A percentile compares a stretch with the other conserved stretches of the same genome.
phyloP scores from a whole-genome alignment of 2,888 invertebrate genomes.

The Pristionchus fissidentatus region DNA sequence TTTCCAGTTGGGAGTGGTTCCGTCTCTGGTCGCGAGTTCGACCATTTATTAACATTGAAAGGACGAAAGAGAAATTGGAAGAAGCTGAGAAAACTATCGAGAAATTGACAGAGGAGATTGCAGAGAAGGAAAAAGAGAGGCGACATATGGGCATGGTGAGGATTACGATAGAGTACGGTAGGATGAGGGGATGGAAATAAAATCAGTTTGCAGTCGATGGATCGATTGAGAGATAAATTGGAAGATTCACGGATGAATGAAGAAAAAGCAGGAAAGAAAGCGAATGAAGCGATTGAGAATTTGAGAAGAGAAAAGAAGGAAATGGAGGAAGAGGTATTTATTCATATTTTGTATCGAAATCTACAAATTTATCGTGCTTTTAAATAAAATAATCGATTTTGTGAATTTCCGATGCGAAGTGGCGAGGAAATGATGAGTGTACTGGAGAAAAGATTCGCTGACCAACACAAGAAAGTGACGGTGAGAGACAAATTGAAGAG shows the following conservation, averaged over 20 bases:
- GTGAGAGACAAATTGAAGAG: constrained; percentile 48
- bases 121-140: constrained; percentile 54
- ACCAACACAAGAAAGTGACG: constrained; percentile 73
- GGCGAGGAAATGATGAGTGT: constrained; percentile 71
- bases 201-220: constrained; percentile 19
- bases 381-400: background rate
- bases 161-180: no score
- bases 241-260: constrained; percentile 33
- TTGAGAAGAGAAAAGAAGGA: constrained; percentile 47
- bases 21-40: constrained; percentile 34
- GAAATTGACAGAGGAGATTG: background rate
- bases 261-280: constrained; percentile 6
- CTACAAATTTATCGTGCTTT: no score
- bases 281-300: constrained; percentile 29
- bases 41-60: constrained; percentile 42
- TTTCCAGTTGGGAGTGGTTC: constrained; percentile 46
- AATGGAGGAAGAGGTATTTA: constrained; percentile 51
- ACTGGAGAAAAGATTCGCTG: constrained; percentile 70
- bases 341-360: no score
- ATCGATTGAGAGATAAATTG: constrained; percentile 14
- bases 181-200: no score
- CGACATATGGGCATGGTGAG: constrained; percentile 27
- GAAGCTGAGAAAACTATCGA: constrained; percentile 17
- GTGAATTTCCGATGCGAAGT: constrained; percentile 58
- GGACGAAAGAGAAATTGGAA: constrained; percentile 45